Conservation (phyloP, 1,140 invertebrate species). For the Heliconius eleuchia region DNA sequence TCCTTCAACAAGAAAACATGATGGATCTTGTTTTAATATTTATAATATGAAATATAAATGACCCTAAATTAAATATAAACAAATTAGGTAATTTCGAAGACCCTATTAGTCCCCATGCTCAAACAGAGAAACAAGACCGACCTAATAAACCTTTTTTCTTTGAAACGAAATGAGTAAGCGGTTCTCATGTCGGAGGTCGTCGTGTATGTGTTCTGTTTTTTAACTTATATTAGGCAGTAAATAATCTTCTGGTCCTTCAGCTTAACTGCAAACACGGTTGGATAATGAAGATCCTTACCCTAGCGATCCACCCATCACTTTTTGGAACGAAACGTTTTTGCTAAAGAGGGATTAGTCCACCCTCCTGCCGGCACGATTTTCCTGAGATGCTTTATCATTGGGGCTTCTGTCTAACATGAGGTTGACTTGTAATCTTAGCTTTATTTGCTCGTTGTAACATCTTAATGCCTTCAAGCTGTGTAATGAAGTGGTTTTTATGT, state of each 20-base stretch:
- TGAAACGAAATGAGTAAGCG: slow-evolving; percentile 28
- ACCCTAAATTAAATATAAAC: not conserved
- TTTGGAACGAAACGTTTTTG: slow-evolving; percentile 80
- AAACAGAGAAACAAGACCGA: slow-evolving; percentile 16
- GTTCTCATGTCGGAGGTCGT: slow-evolving; percentile 30
- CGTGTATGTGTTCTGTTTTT: slow-evolving; percentile 34
- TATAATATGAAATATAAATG: not conserved
- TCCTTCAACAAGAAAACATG: slow-evolving; percentile 5
- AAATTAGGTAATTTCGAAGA: not conserved
- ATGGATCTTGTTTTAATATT: slow-evolving; percentile 11
- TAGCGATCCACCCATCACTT: slow-evolving; percentile 75
- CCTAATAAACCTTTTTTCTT: slow-evolving; percentile 30
- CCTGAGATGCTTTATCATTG: slow-evolving; percentile 79
- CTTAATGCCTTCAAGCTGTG: slow-evolving; percentile 67
- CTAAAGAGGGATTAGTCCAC: slow-evolving; percentile 80
- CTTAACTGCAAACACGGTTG: slow-evolving; percentile 75
- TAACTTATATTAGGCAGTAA: slow-evolving; percentile 52
- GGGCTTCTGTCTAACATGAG: slow-evolving; percentile 77
- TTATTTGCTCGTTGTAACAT: slow-evolving; percentile 73
- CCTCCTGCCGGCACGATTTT: slow-evolving; percentile 61
- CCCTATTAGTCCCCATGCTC: slow-evolving; percentile 23
- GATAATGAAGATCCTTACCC: slow-evolving; percentile 76
- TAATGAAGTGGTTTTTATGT: slow-evolving; percentile 65
- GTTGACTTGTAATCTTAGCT: slow-evolving; percentile 81
- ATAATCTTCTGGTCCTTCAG: slow-evolving; percentile 66